phyloP scores from a whole-genome alignment of 2,888 invertebrate species.

The Andrena camellia region DNA sequence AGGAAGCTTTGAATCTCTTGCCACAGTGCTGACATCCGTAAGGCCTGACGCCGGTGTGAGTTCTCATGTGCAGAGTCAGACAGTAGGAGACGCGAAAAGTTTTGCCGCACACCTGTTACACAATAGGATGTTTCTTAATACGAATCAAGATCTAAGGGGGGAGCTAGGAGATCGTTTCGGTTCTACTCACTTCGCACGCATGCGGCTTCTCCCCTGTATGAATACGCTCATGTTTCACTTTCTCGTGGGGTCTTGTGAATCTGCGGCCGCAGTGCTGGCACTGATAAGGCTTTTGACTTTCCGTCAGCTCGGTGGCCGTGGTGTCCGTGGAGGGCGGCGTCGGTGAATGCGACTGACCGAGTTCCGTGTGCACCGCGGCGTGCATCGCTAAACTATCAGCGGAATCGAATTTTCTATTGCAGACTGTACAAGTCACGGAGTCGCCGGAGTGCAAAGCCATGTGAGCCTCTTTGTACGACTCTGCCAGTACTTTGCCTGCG shows the following conservation, averaged over 20 bases:
- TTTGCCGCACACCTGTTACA: constrained; percentile 89
- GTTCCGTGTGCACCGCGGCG: constrained; percentile 88
- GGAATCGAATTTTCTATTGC: constrained; percentile 90
- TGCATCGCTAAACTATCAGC: constrained; percentile 90
- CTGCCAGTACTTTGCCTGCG: constrained; percentile 82
- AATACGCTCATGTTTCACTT: constrained; percentile 94
- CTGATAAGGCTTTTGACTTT: constrained; percentile 87
- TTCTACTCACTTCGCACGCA: constrained; percentile 87
- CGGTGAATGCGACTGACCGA: constrained; percentile 71
- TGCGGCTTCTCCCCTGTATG: constrained; percentile 94
- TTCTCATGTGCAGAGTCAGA: constrained; percentile 92
- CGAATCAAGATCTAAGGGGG: constrained; percentile 2
- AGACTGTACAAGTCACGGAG: constrained; percentile 88
- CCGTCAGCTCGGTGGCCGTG: constrained; percentile 43
- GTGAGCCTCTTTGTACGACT: constrained; percentile 87
- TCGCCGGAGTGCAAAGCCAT: constrained; percentile 89
- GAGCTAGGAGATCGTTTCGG: background rate
- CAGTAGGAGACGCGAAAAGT: constrained; percentile 93
- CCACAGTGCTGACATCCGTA: constrained; percentile 91
- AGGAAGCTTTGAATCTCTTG: constrained; percentile 92
- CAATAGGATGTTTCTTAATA: constrained; percentile 5
- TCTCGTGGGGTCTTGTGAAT: constrained; percentile 92
- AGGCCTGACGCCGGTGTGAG: constrained; percentile 92
- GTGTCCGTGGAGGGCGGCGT: constrained; percentile 56
- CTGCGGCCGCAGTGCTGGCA: constrained; percentile 91